Evolutionary conservation across 2,797 vertebrate genomes (phyloP).

Genomic region (Gallinago solitaria): DNA sequence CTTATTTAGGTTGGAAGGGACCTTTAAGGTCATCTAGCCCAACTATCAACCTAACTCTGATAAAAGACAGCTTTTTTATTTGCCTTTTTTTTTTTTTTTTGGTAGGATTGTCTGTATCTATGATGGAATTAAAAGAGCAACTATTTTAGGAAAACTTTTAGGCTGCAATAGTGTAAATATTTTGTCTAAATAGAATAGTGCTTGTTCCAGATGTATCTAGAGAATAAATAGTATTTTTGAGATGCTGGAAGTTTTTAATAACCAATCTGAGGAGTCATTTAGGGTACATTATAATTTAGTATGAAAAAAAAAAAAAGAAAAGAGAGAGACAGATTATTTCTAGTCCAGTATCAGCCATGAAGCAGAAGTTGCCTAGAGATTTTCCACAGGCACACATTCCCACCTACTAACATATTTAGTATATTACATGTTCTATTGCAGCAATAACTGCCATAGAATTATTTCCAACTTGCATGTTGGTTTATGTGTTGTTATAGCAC

Average conservation of each 20-base stretch:
- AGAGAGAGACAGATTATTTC: not conserved
- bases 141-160: not conserved
- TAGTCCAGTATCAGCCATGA: not conserved
- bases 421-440: not conserved
- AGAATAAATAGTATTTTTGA: slow-evolving; percentile 17
- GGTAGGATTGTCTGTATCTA: not conserved
- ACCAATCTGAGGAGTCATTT: slow-evolving; percentile 2
- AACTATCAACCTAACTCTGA: too few species aligned
- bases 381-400: not conserved
- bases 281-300: not conserved
- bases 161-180: not conserved
- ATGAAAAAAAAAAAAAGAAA: not conserved
- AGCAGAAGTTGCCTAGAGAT: not conserved
- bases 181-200: not conserved
- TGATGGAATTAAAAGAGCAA: not conserved
- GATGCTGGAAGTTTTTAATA: slow-evolving; percentile 9
- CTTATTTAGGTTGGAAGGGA: too few species aligned
- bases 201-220: not conserved
- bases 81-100: not conserved
- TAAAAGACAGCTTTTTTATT: not conserved
- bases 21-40: too few species aligned
- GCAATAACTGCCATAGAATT: not conserved
- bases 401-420: not conserved
- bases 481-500: not conserved
- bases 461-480: not conserved